phyloP scores from a whole-genome alignment of 2,888 invertebrate species.

The Archips xylosteana region DNA sequence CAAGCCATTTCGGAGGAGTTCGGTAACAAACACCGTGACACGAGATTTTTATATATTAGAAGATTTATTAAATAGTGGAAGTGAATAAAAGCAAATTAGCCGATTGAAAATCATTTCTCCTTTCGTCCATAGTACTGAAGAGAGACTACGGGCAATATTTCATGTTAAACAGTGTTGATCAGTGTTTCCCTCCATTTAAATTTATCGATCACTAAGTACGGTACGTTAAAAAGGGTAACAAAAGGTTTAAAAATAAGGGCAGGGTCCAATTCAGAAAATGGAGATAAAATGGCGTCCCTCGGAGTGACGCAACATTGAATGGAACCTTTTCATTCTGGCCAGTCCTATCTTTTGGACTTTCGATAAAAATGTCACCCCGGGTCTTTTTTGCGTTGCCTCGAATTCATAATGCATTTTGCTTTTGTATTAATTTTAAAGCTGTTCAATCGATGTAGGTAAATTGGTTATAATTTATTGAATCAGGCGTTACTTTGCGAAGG shows the following conservation, averaged over 20 bases:
- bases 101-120: no score
- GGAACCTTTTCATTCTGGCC: slow-evolving; percentile 30
- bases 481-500: no score
- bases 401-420: slow-evolving; percentile 16
- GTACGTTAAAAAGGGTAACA: slow-evolving; percentile 26
- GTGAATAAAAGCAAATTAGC: no score
- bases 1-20: no score
- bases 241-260: slow-evolving; percentile 27
- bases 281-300: slow-evolving; percentile 34
- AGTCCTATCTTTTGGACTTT: slow-evolving; percentile 37
- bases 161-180: not conserved
- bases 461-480: no score
- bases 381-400: not conserved
- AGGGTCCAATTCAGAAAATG: slow-evolving; percentile 21
- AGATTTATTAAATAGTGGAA: no score
- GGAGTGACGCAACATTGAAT: slow-evolving; percentile 36
- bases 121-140: no score
- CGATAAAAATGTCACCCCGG: slow-evolving; percentile 34
- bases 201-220: not conserved
- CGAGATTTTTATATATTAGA: no score
- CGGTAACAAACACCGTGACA: no score
- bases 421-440: not conserved
- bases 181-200: not conserved
- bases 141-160: not conserved
- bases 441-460: no score